Base-by-base conservation (phyloP, 2,888 invertebrate species). In the Eupithecia abbreviata region DNA sequence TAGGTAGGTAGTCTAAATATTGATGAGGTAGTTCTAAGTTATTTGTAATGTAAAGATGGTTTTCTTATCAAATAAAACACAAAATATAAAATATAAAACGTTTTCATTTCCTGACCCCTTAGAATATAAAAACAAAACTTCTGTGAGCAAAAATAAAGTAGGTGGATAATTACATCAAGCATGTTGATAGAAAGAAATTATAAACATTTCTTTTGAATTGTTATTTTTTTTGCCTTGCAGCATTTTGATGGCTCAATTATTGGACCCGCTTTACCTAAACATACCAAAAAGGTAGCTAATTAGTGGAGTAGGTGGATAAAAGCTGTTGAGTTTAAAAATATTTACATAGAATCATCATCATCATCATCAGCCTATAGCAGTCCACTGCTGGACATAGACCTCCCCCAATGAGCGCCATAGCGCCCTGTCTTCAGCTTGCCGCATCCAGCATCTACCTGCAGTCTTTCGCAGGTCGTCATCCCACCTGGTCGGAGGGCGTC, bases 1-100 rank as follows among this genome's bases (percentile, higher is more conserved):
- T 85, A 91, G 88, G 82, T 92, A 92, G 88, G 85, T 92, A 92
- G 88, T 85, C 82, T 88, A 91, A 91, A 88, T 92, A 91, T 91
- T 88, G 86, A 87, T 88, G 83, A 87, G 85, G 82, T 90, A 90
- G 85, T 78, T 90, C 10, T 93, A 93, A 92, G 90, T 88, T 81
- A 88, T 92, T 92, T 92, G 90, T 92, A 93, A 89, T 88, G 84
- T 71, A 89, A 89, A 87, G 83, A 88, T 85, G 84, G 84, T 85
- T 93, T 92, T 92, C 87, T 83, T 80, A 90, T 89, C 89, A 92
- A 92, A 91, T 82, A 79, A 81, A 81, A 83, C 82, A 85, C 84
- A 83, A 81, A 82, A 81, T 82, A 62, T 62, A 74, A 79, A 69
- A 76, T 74, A 70, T 45, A 69, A 30, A 58, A 18, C 10, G 49